These are phyloP conservation scores for Hyphantria cunea DNA, from an alignment of 1,140 invertebrate genomes.

Conservation along the genomic window DNA sequence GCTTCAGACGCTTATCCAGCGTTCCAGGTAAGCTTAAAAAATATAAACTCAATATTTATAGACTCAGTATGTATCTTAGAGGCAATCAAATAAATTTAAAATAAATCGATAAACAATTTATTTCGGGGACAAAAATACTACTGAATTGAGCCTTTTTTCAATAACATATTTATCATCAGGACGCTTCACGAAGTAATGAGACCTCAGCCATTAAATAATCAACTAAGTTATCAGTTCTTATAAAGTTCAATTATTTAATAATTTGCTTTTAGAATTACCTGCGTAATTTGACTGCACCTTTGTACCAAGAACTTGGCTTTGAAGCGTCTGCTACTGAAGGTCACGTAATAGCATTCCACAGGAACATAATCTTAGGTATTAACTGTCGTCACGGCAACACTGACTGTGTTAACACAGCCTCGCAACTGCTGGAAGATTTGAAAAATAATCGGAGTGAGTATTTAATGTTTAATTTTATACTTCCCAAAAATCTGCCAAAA, in stretches of 20 bases:
- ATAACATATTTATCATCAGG: no score
- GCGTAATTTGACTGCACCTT: slow-evolving; percentile 82
- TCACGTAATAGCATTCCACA: slow-evolving; percentile 84
- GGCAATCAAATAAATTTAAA: no score
- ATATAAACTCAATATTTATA: background rate
- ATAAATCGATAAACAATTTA: no score
- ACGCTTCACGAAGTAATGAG: no score
- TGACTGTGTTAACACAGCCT: slow-evolving; percentile 85
- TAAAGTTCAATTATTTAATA: no score
- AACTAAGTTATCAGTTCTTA: no score
- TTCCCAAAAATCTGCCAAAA: no score
- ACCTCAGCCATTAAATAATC: no score
- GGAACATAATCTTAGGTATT: slow-evolving; percentile 86
- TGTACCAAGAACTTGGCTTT: slow-evolving; percentile 86
- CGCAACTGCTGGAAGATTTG: slow-evolving; percentile 82
- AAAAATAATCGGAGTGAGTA: slow-evolving; percentile 55
- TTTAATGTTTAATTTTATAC: no score
- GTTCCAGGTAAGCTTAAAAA: slow-evolving; percentile 50
- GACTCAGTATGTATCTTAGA: no score
- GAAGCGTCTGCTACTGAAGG: slow-evolving; percentile 81
- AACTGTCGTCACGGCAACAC: slow-evolving; percentile 87
- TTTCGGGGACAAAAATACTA: no score
- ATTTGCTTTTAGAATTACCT: slow-evolving; percentile 83
- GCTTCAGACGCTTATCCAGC: slow-evolving; percentile 43
- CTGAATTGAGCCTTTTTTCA: no score